Conservation (phyloP, 2,113 vertebrate genomes). For the Tyrannus savana region DNA sequence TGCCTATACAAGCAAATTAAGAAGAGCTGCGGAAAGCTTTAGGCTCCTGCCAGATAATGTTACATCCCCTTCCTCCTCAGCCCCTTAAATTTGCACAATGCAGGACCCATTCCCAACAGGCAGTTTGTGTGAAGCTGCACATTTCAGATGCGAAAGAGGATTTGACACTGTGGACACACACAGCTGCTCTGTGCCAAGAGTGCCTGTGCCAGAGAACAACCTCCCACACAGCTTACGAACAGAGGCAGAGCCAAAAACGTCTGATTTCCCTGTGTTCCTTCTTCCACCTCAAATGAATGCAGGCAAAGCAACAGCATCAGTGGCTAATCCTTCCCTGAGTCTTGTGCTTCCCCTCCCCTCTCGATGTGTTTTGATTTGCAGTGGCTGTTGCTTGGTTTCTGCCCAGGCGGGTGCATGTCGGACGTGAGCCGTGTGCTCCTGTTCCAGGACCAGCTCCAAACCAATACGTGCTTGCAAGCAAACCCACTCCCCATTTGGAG, state of each 20-base stretch:
- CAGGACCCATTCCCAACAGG: background rate
- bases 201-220: background rate
- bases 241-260: background rate
- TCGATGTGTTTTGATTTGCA: background rate
- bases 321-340: background rate
- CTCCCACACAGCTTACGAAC: background rate
- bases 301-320: fast-evolving
- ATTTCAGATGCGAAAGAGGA: background rate
- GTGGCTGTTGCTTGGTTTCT: background rate
- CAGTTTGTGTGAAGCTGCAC: background rate
- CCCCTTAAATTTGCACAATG: background rate
- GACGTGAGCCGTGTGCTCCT: background rate
- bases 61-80: background rate
- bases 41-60: background rate
- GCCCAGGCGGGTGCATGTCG: background rate
- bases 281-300: background rate
- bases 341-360: background rate
- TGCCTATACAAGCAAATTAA: background rate
- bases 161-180: background rate
- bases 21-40: background rate
- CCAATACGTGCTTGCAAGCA: slow-evolving; percentile 47
- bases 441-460: slow-evolving; percentile 52
- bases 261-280: background rate
- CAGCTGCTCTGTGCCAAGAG: background rate
- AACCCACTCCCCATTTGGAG: background rate